Base-by-base conservation (phyloP, 2,888 invertebrate species). In the Hemaris fuciformis region DNA sequence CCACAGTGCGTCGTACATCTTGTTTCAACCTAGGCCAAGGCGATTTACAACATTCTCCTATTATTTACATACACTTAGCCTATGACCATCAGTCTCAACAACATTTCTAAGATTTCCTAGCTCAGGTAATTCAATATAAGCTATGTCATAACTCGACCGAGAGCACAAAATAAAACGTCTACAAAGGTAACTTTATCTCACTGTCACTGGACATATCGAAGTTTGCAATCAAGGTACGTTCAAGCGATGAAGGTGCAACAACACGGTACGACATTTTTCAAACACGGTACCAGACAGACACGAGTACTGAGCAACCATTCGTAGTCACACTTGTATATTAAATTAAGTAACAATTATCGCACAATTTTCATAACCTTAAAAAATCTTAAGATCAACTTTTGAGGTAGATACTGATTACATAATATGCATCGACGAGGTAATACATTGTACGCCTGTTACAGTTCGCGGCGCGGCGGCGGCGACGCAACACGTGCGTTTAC, bases 21-120 rank as follows among this genome's bases (percentile, higher is more conserved):
- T 87, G 91, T 90, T 75, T 91, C 88, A 87, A 90, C 90, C 87
- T 89, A 89, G 92, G 91, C 85, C 91, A 87, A 85, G 91, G 91
- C 91, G 77, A 80, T 83, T 79, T 85, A 88, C 83, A 87, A 90
- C 83, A 90, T 90, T 90, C 91, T 86, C 90, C 91, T 91, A 92
- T 82, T 91, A 92, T 92, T 89, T 92, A 92, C 91, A 92, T 86
- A 87, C 86, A 84, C 85, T 88, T 87, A 90, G 91, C 91, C 92
- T 87, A 87, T 88, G 91, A 87, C 92, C 91, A 68, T 92, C 91
- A 89, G 91, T 90, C 91, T 89, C 91, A 85, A 91, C 91, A 87
- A 84, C 84, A 80, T 81, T 80, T 84, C 83, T 84, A 88, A 85
- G 83, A 86, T 87, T 85, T 79, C 80, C 86, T 87, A 86, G 86